Percentiles rank a stretch among this genome's conserved stretches.
Conservation (phyloP, 2,888 invertebrate genomes). For the Apamea crenata region DNA sequence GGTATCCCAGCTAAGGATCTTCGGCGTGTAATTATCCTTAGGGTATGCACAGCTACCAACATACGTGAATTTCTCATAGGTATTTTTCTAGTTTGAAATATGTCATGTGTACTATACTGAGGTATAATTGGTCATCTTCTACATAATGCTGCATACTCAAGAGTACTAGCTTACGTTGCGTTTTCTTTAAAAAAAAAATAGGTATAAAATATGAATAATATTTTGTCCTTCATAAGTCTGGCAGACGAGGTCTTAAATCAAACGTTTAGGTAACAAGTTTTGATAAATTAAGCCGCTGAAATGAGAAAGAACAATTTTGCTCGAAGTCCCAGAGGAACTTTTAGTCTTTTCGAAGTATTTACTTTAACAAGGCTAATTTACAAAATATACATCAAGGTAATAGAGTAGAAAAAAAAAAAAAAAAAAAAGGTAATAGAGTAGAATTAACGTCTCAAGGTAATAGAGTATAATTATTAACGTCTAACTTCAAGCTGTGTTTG, state of each 20-base stretch:
- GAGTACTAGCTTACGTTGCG: neutral
- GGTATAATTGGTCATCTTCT: neutral
- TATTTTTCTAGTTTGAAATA: neutral
- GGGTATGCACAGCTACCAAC: too few relatives aligned
- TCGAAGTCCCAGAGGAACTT: constrained; percentile 8
- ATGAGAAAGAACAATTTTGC: constrained; percentile 18
- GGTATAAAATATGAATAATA: neutral
- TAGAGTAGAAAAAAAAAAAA: too few relatives aligned
- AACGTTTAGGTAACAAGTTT: constrained; percentile 1
- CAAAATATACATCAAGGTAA: neutral
- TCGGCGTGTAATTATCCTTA: neutral
- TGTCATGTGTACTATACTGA: neutral
- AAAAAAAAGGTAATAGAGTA: neutral
- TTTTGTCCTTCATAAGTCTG: neutral
- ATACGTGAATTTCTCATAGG: neutral
- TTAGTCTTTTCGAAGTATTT: constrained; percentile 15
- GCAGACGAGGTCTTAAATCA: neutral
- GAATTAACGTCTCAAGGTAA: too few relatives aligned
- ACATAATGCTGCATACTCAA: neutral
- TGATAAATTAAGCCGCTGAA: constrained; percentile 17
- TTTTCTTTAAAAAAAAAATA: neutral
- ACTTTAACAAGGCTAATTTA: constrained; percentile 9
- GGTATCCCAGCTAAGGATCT: neutral
- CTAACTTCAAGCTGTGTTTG: neutral
- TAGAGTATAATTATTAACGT: neutral